Percentiles rank a stretch among this genome's conserved stretches.
Evolutionary conservation across 2,888 invertebrate species (phyloP).

Genomic region (Pachydiplax longipennis): DNA sequence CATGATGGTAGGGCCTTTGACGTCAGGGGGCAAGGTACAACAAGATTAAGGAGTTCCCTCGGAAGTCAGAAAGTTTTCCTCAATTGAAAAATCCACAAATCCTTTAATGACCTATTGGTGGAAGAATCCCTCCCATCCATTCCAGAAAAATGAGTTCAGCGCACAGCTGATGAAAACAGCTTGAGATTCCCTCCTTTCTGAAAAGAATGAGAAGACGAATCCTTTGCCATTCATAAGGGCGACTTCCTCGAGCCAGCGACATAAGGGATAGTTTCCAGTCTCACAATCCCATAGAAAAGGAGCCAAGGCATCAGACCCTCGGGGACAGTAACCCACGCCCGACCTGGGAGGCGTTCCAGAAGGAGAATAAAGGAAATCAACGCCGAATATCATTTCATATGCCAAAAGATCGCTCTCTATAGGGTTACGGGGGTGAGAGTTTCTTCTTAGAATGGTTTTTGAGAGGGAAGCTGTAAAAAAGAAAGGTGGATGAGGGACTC

Average conservation of each 20-base stretch:
- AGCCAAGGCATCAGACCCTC: background rate
- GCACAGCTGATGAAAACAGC: slow-evolving; percentile 15
- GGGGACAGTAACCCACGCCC: background rate
- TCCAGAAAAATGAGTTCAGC: background rate
- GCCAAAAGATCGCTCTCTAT: slow-evolving; percentile 7
- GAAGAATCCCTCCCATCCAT: background rate
- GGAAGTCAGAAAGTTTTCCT: background rate
- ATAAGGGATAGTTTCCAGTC: slow-evolving; percentile 37
- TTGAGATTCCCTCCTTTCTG: background rate
- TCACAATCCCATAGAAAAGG: slow-evolving; percentile 16
- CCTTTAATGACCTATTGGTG: slow-evolving; percentile 14
- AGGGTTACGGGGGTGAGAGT: background rate
- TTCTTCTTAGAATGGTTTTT: background rate
- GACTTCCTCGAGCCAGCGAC: slow-evolving; percentile 16
- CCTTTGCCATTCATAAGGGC: slow-evolving; percentile 30
- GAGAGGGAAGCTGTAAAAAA: background rate
- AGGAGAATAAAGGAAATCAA: slow-evolving; percentile 14
- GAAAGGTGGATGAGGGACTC: background rate
- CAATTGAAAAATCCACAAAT: background rate
- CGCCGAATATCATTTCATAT: slow-evolving; percentile 13
- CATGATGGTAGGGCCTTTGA: background rate
- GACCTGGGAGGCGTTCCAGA: background rate
- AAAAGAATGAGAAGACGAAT: background rate
- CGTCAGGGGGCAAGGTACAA: too few species aligned
- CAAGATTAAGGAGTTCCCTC: too few species aligned